Percentiles rank a stretch among this genome's conserved stretches.
phyloP scores from a whole-genome alignment of 2,113 vertebrate genomes.

The Dicerorhinus sumatrensis region DNA sequence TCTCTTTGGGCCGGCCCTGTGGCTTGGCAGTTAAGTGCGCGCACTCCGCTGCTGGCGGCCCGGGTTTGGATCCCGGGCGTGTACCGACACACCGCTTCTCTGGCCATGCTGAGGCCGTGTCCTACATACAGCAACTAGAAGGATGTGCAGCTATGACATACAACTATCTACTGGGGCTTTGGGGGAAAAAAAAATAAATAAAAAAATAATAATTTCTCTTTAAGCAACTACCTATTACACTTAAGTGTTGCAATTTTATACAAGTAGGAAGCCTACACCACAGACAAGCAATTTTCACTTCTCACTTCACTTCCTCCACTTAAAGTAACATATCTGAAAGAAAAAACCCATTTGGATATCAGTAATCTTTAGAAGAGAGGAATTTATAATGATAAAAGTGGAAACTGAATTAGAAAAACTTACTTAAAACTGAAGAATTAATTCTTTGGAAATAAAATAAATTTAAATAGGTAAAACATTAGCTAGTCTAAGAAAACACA shows the following conservation, averaged over 20 bases:
- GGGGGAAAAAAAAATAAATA: too few species aligned
- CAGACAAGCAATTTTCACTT: slow-evolving; percentile 65
- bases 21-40: too few species aligned
- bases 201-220: not conserved
- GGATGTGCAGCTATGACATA: too few species aligned
- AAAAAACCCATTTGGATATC: slow-evolving; percentile 22
- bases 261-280: not conserved
- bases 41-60: too few species aligned
- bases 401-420: slow-evolving; percentile 35
- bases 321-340: slow-evolving; percentile 25
- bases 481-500: slow-evolving; percentile 31
- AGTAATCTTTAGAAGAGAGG: slow-evolving; percentile 1
- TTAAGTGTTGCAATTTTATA: slow-evolving; percentile 35
- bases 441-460: slow-evolving; percentile 39
- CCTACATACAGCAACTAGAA: too few species aligned
- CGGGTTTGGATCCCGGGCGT: too few species aligned
- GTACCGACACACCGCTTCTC: too few species aligned
- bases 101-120: too few species aligned
- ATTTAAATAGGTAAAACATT: slow-evolving; percentile 38
- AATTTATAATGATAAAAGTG: slow-evolving; percentile 42
- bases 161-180: too few species aligned
- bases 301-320: slow-evolving; percentile 51
- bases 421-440: slow-evolving; percentile 39
- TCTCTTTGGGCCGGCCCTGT: not conserved
- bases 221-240: slow-evolving; percentile 50